Evolutionary conservation across 2,888 invertebrate species (phyloP), one percentile per base, ranked within the genome.

Genomic region (Automeris io): DNA sequence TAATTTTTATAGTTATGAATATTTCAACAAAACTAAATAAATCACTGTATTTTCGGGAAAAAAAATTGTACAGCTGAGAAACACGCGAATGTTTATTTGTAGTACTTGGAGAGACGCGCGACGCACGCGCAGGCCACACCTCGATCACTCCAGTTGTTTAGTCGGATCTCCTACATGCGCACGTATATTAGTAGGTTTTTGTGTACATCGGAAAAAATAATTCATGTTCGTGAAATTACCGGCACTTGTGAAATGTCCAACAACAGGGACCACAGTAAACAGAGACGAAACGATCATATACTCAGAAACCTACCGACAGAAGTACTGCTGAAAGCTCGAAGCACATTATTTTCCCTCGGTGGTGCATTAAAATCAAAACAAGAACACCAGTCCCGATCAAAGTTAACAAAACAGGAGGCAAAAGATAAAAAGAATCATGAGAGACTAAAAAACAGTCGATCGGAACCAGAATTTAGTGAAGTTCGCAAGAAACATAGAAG

Each of bases 31-130:
- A n/a, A n/a, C n/a, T n/a, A n/a, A n/a, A n/a, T n/a, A n/a, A n/a
- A n/a, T 29, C 16, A 16, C 16, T 29, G 13, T 16, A 29, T 29
- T n/a, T 16, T 29, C 29, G n/a, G 8, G 29, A 16, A 29, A 29
- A 24, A 26, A 29, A 29, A 29, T 26, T 29, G 51, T 51, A 51
- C 46, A 51, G 51, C 47, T 55, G 58, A 52, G 58, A 53, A 69
- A 64, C 67, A 64, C 64, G 65, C 61, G 68, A 66, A 65, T 75
- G 80, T 81, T 80, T 83, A 83, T 83, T 83, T 83, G 80, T 65
- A 74, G 76, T 78, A 63, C 54, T 70, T 61, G 69, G 61, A 66
- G 69, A 63, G 70, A 67, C 70, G 70, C 57, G 62, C 65, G 64
- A 65, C 80, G 73, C 78, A 71, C 72, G 78, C 75, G 73, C 75